These are phyloP conservation scores for Agrotis clavis DNA, from an alignment of 2,888 invertebrate species.

Conservation along the genomic window DNA sequence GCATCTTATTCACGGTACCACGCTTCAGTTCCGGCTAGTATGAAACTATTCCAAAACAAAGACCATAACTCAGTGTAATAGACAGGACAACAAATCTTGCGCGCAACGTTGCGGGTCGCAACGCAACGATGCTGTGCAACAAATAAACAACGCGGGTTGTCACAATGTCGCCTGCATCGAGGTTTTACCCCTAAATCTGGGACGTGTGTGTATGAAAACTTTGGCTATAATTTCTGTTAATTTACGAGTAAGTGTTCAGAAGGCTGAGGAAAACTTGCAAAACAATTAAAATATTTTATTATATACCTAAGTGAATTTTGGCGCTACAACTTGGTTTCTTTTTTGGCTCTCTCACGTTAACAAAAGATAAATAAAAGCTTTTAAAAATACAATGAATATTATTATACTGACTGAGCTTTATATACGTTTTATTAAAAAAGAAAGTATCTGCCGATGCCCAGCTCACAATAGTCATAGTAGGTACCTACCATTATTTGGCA, in stretches of 20 bases:
- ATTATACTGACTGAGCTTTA: no score
- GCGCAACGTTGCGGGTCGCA: slow-evolving; percentile 60
- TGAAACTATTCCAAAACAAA: slow-evolving; percentile 67
- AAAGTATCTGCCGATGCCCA: background rate
- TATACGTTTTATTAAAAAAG: background rate
- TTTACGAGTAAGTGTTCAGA: background rate
- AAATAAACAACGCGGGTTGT: slow-evolving; percentile 56
- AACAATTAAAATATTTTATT: background rate
- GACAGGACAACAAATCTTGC: slow-evolving; percentile 74
- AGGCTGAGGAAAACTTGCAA: background rate
- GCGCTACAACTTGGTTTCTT: background rate
- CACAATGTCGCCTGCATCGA: slow-evolving; percentile 53
- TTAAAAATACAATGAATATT: background rate
- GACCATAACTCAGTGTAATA: slow-evolving; percentile 71
- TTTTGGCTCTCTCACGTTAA: background rate
- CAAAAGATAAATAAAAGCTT: background rate
- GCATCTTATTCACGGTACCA: slow-evolving; percentile 36
- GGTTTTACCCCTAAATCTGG: slow-evolving; percentile 45
- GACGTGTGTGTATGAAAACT: slow-evolving; percentile 6
- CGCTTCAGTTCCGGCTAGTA: slow-evolving; percentile 26
- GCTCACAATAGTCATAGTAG: background rate
- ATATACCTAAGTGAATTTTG: background rate
- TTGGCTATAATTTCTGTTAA: slow-evolving; percentile 30
- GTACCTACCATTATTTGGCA: slow-evolving; percentile 28
- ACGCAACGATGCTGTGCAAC: slow-evolving; percentile 59